A percentile compares a stretch with the other conserved stretches of the same genome.
Evolutionary conservation across 2,888 invertebrate species (phyloP).

Genomic region (Tetranychus truncatus): DNA sequence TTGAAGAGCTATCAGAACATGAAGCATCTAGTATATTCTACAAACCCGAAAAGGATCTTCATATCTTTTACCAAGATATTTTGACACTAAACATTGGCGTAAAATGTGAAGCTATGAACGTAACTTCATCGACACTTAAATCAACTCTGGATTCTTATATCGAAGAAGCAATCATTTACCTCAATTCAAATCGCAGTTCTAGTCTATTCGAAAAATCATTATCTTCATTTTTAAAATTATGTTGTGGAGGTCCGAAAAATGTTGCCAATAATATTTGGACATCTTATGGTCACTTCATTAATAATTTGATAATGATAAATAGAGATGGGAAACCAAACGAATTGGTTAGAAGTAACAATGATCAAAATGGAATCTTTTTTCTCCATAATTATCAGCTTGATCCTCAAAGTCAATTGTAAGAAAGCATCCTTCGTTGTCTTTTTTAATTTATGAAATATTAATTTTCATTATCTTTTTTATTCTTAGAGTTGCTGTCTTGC

Average conservation of each 20-base stretch:
- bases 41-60: neutral
- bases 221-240: neutral
- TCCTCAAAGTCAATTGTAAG: neutral
- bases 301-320: neutral
- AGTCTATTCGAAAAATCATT: neutral
- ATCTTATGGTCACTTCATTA: neutral
- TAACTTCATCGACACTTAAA: neutral
- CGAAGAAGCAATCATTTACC: neutral
- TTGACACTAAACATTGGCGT: neutral
- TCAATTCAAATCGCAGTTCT: neutral
- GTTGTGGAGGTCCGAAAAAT: neutral
- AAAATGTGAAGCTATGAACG: neutral
- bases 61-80: neutral
- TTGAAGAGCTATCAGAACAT: neutral
- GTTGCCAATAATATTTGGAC: conserved; percentile 1
- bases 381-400: neutral
- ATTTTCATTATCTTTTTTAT: neutral
- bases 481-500: neutral
- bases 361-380: neutral
- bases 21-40: neutral
- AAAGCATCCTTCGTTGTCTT: neutral
- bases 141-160: neutral
- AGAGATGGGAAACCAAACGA: neutral
- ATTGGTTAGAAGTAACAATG: neutral
- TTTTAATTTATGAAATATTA: neutral